Base-by-base conservation (phyloP, 2,113 vertebrate genomes). In the Morone saxatilis region DNA sequence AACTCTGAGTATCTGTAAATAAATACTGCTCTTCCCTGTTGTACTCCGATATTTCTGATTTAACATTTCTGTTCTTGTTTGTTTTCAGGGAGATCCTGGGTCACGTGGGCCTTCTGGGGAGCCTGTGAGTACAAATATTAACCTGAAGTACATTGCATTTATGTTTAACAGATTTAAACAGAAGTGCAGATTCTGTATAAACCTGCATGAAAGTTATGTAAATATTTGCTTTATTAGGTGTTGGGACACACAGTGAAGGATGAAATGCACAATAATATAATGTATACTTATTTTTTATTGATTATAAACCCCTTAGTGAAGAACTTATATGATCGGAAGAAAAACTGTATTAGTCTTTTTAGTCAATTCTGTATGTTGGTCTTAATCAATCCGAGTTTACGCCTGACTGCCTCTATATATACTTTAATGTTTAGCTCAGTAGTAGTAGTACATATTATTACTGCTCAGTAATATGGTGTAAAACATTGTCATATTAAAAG, bases 51-150 rank as follows among this genome's bases (percentile, higher is more conserved):
- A 11, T 41, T 70, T 67, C 6, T 67, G 0, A 11, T 50, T 12
- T 11, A 10, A 13, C 9, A 31, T 75, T 62, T 48, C 5, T 83
- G 38, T 7, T 43, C 4, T n/a, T 45, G 3, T 51, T 69, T 51
- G 36, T 50, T 78, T 68, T 81, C 57, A 99, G 98, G 98, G 98
- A 75, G 97, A 98, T 70, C 91, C 96, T 71, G 98, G 98, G 36
- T 63, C 92, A 1, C 95, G 93, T 7, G 98, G 98, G 84, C 91
- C 95, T 65, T 85, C 93, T 86, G 97, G 98, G 81, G 94, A 96
- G 76, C 94, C 96, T 14, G 98, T 99, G 93, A 97, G 97, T 96
- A 76, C 48, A 81, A 16, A 84, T 50, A 65, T 13, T 1, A 48
- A 56, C 10, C 20, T 16, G 14, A 60, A 71, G 16, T 31, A 31